Evolutionary conservation across 2,797 vertebrate species (phyloP), one percentile per base, ranked within the genome.

Genomic region (Parauchenoglanis ngamensis): DNA sequence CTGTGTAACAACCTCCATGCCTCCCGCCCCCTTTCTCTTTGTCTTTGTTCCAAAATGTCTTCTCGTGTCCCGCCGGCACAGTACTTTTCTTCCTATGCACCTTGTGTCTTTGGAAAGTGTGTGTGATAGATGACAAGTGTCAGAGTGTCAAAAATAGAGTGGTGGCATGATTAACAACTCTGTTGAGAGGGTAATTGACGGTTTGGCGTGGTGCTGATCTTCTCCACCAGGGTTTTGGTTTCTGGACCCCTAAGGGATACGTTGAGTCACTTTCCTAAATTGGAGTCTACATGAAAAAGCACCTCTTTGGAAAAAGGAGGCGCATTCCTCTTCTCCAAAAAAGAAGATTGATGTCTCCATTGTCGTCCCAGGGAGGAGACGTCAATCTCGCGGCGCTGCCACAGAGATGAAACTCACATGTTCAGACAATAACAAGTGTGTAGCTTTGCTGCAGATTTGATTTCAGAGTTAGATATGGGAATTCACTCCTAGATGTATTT

Each of bases 91-190:
- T 92, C 87, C 90, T 75, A 87, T 91, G 90, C 90, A 84, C 28
- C 76, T 73, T 89, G 93, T 91, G 91, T 94, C 96, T 97, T 96
- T 94, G 97, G 94, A 95, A 97, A 96, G 96, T 96, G 96, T 88
- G 94, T 93, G 96, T 99, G 98, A 99, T 99, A 98, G 98, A 99
- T 99, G 98, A 98, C 98, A 98, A 97, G 93, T 96, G 97, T 98
- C 98, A 97, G 96, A 94, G 96, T 97, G 98, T 98, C 97, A 96
- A 95, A 96, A 97, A 97, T 95, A 96, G 95, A 97, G 97, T 97
- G 96, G 97, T 97, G 97, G 97, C 95, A 96, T 99, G 98, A 99
- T 99, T 96, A 97, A 99, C 97, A 96, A 96, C 97, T 96, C 95
- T 94, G 97, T 97, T 97, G 97, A 98, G 98, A 97, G 97, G 97